phyloP scores from a whole-genome alignment of 2,888 invertebrate species.

The Antheraea assamensis region DNA sequence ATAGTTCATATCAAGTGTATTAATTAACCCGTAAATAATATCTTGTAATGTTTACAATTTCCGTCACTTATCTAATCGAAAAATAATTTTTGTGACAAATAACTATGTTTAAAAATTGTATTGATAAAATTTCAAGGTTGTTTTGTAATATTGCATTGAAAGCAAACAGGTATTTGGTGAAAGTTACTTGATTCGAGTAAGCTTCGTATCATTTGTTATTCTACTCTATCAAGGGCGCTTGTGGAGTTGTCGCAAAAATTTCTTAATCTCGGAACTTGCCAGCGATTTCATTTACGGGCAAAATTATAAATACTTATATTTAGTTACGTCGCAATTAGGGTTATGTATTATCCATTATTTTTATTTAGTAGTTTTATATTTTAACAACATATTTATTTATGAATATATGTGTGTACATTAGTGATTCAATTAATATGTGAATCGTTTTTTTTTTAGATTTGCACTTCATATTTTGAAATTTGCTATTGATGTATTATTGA shows the following conservation, averaged over 20 bases:
- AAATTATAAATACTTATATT: too few species aligned
- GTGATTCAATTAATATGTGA: too few species aligned
- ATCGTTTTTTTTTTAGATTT: too few species aligned
- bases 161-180: background rate
- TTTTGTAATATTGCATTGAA: background rate
- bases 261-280: background rate
- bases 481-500: too few species aligned
- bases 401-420: too few species aligned
- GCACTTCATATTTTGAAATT: too few species aligned
- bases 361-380: too few species aligned
- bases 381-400: too few species aligned
- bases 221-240: background rate
- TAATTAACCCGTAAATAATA: background rate
- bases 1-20: background rate
- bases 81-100: background rate
- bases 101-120: background rate
- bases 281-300: background rate
- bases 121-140: background rate
- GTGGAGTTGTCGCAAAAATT: too few species aligned
- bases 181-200: background rate
- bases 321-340: too few species aligned
- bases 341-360: too few species aligned
- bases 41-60: background rate
- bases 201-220: background rate
- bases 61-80: background rate